phyloP scores from a whole-genome alignment of 2,888 invertebrate species.

The Dynastes tityus region DNA sequence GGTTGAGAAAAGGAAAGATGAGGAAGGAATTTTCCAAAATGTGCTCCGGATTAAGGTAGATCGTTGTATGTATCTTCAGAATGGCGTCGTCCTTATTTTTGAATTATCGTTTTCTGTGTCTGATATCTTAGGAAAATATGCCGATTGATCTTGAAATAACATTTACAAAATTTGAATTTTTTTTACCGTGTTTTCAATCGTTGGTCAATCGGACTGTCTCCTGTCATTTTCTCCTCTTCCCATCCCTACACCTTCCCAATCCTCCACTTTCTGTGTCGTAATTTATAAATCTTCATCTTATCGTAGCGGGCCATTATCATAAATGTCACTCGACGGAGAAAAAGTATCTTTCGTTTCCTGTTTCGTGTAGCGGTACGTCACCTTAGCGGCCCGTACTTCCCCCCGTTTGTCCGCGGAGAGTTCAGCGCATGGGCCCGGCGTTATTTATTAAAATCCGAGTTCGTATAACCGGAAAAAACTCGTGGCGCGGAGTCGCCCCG shows the following conservation, averaged over 20 bases:
- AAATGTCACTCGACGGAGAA: slow-evolving; percentile 20
- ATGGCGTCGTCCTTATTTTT: too few relatives aligned
- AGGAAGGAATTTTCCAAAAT: too few relatives aligned
- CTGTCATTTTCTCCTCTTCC: not conserved
- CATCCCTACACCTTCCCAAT: too few relatives aligned
- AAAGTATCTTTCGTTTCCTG: slow-evolving; percentile 26
- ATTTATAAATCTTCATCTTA: slow-evolving; percentile 34
- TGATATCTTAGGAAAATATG: too few relatives aligned
- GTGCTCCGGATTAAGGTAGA: too few relatives aligned
- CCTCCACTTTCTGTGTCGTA: not conserved
- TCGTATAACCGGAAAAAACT: not conserved
- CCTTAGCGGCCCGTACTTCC: not conserved
- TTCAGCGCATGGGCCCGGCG: not conserved
- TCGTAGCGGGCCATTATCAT: slow-evolving; percentile 18
- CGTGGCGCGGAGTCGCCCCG: not conserved
- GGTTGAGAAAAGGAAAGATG: not conserved
- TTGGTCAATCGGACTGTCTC: not conserved
- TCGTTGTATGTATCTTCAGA: too few relatives aligned
- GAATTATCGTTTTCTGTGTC: too few relatives aligned
- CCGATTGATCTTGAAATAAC: too few relatives aligned
- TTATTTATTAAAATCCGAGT: slow-evolving; percentile 35
- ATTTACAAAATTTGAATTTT: too few relatives aligned
- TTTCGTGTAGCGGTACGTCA: slow-evolving; percentile 21
- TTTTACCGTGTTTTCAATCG: too few relatives aligned
- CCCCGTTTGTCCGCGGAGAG: not conserved